These are phyloP conservation scores for Battus philenor DNA, from an alignment of 1,140 invertebrate genomes.

Conservation along the genomic window DNA sequence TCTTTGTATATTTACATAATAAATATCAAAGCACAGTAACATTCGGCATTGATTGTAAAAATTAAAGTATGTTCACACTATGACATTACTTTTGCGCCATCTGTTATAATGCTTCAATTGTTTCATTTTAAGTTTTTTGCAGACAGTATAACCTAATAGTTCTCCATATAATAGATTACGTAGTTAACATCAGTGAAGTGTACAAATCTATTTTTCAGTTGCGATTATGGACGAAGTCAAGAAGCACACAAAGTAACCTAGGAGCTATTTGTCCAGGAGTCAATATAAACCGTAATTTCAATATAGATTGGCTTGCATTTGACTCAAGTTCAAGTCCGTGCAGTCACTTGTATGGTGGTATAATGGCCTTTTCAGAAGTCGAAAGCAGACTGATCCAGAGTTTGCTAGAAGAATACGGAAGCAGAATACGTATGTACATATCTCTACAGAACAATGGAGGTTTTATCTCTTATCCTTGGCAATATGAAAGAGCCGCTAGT, in stretches of 20 bases:
- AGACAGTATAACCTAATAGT: too few species aligned
- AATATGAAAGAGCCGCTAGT: constrained; percentile 52
- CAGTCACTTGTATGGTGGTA: constrained; percentile 45
- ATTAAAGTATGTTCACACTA: too few species aligned
- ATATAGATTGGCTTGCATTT: constrained; percentile 42
- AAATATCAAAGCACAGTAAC: too few species aligned
- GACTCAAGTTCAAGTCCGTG: constrained; percentile 56
- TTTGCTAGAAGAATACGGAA: constrained; percentile 30
- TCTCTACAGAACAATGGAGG: constrained; percentile 54
- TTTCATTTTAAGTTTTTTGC: too few species aligned
- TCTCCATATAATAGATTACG: too few species aligned
- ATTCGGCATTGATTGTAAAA: too few species aligned
- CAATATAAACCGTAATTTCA: constrained; percentile 56
- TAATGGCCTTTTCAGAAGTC: constrained; percentile 42
- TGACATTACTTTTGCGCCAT: too few species aligned
- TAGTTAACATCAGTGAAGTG: too few species aligned
- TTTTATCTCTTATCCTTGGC: constrained; percentile 53
- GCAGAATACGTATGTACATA: constrained; percentile 36
- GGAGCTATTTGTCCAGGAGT: constrained; percentile 53
- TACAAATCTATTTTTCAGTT: constrained; percentile 40
- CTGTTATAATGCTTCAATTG: too few species aligned
- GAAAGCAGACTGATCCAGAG: constrained; percentile 34
- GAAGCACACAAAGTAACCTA: constrained; percentile 36
- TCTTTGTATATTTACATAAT: too few species aligned
- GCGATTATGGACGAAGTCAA: constrained; percentile 45